A percentile compares a stretch with the other conserved stretches of the same genome.
phyloP scores from a whole-genome alignment of 2,113 vertebrate species.

The Brachypodius melanocephalos region DNA sequence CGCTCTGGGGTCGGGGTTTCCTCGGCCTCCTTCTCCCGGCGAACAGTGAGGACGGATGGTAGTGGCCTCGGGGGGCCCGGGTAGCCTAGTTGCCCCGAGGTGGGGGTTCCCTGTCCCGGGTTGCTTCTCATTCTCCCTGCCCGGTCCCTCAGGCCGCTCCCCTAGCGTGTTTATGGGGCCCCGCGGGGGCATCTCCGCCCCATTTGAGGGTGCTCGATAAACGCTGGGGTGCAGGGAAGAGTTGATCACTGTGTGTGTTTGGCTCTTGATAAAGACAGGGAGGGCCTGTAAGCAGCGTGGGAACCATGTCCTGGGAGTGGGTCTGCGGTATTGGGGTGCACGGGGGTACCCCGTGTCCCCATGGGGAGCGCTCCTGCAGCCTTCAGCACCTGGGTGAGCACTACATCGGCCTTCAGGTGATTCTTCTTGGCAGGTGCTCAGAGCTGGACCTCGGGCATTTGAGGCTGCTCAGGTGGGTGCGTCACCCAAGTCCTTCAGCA shows the following conservation, averaged over 20 bases:
- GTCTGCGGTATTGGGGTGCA: rapidly evolving
- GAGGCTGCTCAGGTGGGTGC: not conserved
- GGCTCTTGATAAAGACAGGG: not conserved
- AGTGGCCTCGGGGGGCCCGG: not conserved
- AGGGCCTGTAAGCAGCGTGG: not conserved
- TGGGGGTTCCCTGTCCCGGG: not conserved
- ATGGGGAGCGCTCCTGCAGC: too few relatives aligned
- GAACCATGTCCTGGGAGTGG: not conserved
- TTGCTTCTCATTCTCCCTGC: not conserved
- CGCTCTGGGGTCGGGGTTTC: not conserved
- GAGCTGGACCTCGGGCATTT: not conserved
- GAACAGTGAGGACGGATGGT: too few relatives aligned
- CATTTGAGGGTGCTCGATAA: not conserved
- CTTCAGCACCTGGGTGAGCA: not conserved
- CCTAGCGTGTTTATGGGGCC: not conserved
- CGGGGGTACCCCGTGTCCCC: rapidly evolving
- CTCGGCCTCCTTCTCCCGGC: not conserved
- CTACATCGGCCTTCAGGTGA: rapidly evolving
- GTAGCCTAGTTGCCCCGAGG: not conserved
- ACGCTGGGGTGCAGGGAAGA: not conserved
- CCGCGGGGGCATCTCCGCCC: not conserved
- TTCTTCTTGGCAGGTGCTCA: not conserved
- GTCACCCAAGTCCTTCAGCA: not conserved
- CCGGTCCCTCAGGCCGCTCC: not conserved
- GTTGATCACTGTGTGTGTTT: not conserved